These are phyloP conservation scores for Stylophora pistillata DNA, from an alignment of 64 coral and sea anemone genomes.

Conservation along the genomic window DNA sequence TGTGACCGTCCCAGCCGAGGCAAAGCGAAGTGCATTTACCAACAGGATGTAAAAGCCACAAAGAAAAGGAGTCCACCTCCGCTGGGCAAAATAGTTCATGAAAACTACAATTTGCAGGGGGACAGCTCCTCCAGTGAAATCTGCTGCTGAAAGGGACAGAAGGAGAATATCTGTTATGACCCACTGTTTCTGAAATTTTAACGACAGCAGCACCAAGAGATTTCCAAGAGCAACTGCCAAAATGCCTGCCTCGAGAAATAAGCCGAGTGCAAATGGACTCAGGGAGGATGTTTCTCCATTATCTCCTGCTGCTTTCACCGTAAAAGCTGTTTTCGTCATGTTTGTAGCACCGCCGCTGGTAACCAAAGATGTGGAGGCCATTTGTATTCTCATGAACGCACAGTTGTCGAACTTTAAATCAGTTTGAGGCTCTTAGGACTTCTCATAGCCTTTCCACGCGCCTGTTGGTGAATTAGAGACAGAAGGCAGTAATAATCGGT, in stretches of 20 bases:
- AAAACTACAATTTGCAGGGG: slow-evolving; percentile 87
- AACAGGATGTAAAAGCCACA: slow-evolving; percentile 67
- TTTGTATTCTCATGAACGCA: neutral
- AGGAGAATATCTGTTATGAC: slow-evolving; percentile 81
- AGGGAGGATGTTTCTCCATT: neutral
- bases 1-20: slow-evolving; percentile 81
- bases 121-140: slow-evolving; percentile 74
- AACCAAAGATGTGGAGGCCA: neutral
- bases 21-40: slow-evolving; percentile 76
- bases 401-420: neutral
- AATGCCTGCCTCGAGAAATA: slow-evolving; percentile 66
- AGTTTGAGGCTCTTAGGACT: neutral
- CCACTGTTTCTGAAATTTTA: slow-evolving; percentile 65
- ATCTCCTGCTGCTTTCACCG: neutral
- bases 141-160: slow-evolving; percentile 76
- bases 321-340: neutral
- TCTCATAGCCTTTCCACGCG: neutral
- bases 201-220: slow-evolving; percentile 77
- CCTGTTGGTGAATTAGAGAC: neutral
- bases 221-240: slow-evolving; percentile 61
- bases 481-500: neutral
- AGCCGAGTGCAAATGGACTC: slow-evolving; percentile 51
- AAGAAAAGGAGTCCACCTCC: slow-evolving; percentile 52
- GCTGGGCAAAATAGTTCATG: slow-evolving; percentile 77
- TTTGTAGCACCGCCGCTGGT: neutral